Evolutionary conservation across 2,113 vertebrate genomes (phyloP).

Genomic region (Upupa epops): DNA sequence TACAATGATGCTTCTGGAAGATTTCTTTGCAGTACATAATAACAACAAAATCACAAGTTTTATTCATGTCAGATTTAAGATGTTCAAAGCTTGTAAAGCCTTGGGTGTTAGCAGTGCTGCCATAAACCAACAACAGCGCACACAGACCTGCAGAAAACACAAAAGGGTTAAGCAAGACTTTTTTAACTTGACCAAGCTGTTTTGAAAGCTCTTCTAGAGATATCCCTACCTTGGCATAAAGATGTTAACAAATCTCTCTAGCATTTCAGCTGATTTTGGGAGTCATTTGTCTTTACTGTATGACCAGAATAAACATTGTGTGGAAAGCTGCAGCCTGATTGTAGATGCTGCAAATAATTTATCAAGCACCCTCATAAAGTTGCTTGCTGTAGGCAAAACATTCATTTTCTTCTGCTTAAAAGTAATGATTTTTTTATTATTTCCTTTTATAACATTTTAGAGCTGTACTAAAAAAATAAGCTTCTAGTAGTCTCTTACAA

Average conservation of each 20-base stretch:
- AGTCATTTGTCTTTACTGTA: not conserved
- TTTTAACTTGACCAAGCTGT: too few relatives aligned
- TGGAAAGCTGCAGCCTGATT: not conserved
- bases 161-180: not conserved
- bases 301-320: not conserved
- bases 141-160: not conserved
- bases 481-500: not conserved
- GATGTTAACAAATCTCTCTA: not conserved
- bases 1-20: not conserved
- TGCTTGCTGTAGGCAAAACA: conserved; percentile 37
- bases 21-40: not conserved
- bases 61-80: not conserved
- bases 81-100: not conserved
- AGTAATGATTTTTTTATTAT: conserved; percentile 7
- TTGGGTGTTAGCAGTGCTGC: not conserved
- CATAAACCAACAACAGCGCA: not conserved
- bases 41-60: not conserved
- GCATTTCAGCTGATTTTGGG: not conserved
- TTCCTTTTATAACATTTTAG: not conserved
- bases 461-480: not conserved
- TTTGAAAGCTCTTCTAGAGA: not conserved
- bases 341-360: conserved; percentile 4
- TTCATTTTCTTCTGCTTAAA: conserved; percentile 23
- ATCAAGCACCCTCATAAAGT: not conserved
- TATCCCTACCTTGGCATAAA: not conserved